Evolutionary conservation across 1,140 invertebrate species (phyloP), one percentile per base, ranked within the genome.

Genomic region (Eueides isabella): DNA sequence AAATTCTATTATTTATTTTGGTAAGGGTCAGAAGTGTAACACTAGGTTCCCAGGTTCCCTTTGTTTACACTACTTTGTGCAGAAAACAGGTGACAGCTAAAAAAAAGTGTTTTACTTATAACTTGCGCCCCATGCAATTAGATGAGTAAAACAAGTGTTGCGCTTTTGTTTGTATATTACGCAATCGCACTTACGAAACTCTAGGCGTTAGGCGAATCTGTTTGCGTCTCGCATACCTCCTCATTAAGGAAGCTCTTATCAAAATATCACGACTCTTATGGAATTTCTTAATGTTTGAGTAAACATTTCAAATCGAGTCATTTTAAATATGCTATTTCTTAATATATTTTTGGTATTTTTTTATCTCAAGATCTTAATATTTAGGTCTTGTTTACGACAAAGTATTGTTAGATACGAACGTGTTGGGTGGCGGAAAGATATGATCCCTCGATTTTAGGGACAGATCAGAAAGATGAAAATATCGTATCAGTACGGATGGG

Each of bases 131-230:
- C 26, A 44, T 35, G n/a, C n/a, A n/a, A n/a, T 76, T 80, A 75
- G 67, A 79, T 76, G 76, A 44, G 30, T 19, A 69, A 61, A 64
- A 41, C 71, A 77, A 74, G 72, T 75, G 73, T 83, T 82, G 81
- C 84, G 79, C 84, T 84, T 84, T 83, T 86, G 83, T 89, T 84
- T 85, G 79, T 68, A 80, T 74, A 80, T 83, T 81, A 85, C 85
- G 80, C 80, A 86, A 88, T 86, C 80, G 77, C 76, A 85, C 80
- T 89, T 89, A 86, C 81, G 85, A 84, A 85, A 89, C 72, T 11
- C 19, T 44, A 44, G 71, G 64, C 55, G 73, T 41, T 72, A 71
- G 65, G 79, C 76, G 80, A 83, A 84, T 82, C 72, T 84, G 81
- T 83, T 88, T 85, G 69, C 72, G 71, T 76, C 73, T 28, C 65